These are phyloP conservation scores for Falco cherrug DNA, from an alignment of 2,797 vertebrate genomes.

Conservation along the genomic window DNA sequence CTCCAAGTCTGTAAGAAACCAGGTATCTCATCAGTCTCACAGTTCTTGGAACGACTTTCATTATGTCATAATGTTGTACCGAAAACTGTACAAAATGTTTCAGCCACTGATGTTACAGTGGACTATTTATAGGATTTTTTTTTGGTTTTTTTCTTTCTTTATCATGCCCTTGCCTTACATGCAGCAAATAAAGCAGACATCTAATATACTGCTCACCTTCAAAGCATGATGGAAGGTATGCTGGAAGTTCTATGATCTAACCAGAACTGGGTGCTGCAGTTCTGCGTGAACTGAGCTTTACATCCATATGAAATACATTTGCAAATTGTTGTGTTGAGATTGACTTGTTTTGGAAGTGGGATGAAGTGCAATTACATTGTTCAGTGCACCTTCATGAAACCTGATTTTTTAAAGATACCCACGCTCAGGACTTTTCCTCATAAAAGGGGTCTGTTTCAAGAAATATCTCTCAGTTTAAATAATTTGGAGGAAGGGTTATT, in stretches of 20 bases:
- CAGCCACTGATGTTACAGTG: background rate
- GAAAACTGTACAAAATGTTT: background rate
- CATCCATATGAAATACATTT: background rate
- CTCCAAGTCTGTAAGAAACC: background rate
- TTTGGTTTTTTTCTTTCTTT: background rate
- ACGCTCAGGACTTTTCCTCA: background rate
- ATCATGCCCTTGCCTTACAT: background rate
- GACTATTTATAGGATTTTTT: background rate
- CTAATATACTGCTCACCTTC: background rate
- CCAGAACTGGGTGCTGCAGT: background rate
- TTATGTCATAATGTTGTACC: background rate
- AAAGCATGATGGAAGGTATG: background rate
- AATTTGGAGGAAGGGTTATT: background rate
- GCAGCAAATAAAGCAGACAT: background rate
- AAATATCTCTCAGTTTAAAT: background rate
- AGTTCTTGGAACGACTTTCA: background rate
- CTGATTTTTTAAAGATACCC: background rate
- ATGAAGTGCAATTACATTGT: background rate
- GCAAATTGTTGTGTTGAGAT: background rate
- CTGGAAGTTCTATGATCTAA: background rate
- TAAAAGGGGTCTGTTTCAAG: background rate
- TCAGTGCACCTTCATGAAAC: background rate
- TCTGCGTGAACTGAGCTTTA: background rate
- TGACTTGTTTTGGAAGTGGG: background rate
- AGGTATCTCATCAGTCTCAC: background rate